Evolutionary conservation across 2,113 vertebrate species (phyloP).

Genomic region (Columba janthina): DNA sequence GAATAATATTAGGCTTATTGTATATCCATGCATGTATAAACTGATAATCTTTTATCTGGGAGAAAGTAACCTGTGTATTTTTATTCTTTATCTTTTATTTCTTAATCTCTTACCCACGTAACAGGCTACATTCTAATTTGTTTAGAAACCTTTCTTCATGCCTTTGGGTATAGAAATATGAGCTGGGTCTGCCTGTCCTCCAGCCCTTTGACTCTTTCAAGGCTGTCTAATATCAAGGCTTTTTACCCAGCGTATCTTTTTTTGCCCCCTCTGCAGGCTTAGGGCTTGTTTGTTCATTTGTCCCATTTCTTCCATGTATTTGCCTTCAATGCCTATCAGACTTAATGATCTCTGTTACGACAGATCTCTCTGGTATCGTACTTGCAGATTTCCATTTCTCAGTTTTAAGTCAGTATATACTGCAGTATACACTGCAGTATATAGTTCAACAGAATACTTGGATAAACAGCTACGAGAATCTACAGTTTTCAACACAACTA

Average conservation of each 20-base stretch:
- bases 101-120: neutral
- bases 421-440: too few species aligned
- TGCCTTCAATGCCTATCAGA: neutral
- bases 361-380: neutral
- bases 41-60: neutral
- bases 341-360: neutral
- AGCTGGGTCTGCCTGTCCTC: neutral
- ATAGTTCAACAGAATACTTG: neutral
- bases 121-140: neutral
- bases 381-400: neutral
- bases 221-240: neutral
- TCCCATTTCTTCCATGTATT: neutral
- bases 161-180: neutral
- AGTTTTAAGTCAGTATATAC: neutral
- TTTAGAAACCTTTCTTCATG: neutral
- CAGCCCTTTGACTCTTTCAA: neutral
- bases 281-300: neutral
- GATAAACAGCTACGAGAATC: neutral
- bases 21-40: neutral
- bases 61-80: neutral
- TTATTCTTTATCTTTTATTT: neutral
- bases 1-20: neutral
- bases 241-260: neutral
- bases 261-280: neutral
- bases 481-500: neutral